Evolutionary conservation across 2,113 vertebrate genomes (phyloP).

Genomic region (Xyrauchen texanus): DNA sequence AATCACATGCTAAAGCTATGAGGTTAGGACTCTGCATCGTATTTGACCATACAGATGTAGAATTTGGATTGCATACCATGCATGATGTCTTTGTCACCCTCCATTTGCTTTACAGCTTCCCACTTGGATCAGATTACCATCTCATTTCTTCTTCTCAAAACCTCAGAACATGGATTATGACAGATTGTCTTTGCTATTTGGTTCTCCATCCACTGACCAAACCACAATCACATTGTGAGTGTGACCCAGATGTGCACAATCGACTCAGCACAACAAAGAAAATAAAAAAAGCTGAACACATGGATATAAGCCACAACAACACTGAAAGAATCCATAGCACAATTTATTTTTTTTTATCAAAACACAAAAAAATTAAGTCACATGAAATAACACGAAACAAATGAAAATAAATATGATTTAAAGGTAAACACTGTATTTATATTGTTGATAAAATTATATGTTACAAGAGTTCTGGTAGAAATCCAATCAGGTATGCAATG

Average conservation of each 20-base stretch:
- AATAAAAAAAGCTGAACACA: neutral
- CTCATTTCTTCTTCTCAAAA: conserved; percentile 54
- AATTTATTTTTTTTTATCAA: too few relatives aligned
- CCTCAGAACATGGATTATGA: conserved; percentile 40
- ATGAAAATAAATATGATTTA: too few relatives aligned
- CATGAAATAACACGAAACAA: too few relatives aligned
- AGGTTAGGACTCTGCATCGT: neutral
- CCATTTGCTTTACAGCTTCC: conserved; percentile 35
- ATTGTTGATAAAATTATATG: too few relatives aligned
- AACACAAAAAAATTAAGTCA: too few relatives aligned
- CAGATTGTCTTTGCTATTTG: conserved; percentile 54
- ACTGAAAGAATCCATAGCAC: too few relatives aligned
- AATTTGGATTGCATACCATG: neutral
- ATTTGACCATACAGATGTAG: neutral
- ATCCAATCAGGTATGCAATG: too few relatives aligned
- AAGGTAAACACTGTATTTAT: too few relatives aligned
- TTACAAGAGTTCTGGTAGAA: too few relatives aligned
- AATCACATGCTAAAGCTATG: conserved; percentile 55
- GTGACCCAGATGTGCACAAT: too few relatives aligned
- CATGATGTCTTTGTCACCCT: conserved; percentile 42
- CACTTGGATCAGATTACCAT: conserved; percentile 63
- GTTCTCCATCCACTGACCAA: conserved; percentile 46
- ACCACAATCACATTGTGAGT: conserved; percentile 40
- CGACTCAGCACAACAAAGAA: too few relatives aligned
- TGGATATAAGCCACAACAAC: too few relatives aligned